Percentiles rank a stretch among this genome's conserved stretches.
phyloP scores from a whole-genome alignment of 1,140 invertebrate genomes.

The Listronotus bonariensis region DNA sequence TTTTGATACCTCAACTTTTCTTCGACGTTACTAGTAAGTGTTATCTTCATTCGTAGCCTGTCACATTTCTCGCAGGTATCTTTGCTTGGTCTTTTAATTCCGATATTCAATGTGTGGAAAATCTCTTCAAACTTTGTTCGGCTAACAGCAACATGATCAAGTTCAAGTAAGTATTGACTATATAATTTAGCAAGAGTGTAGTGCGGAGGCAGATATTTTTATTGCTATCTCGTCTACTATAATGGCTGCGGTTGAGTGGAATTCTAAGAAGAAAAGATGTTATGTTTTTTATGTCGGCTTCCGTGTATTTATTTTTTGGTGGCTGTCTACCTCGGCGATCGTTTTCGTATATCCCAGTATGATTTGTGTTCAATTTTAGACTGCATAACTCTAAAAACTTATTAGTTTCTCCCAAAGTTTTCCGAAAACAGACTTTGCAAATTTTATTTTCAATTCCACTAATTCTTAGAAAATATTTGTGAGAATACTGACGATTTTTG shows the following conservation, averaged over 20 bases:
- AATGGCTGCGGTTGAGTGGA: constrained; percentile 10
- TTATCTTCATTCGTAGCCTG: background rate
- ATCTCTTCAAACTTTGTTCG: constrained; percentile 10
- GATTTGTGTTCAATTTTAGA: background rate
- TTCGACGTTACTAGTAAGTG: background rate
- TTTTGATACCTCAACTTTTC: background rate
- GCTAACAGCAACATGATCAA: background rate
- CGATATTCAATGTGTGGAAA: background rate
- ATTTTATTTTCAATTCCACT: background rate
- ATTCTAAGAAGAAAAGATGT: background rate
- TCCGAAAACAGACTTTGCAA: constrained; percentile 14
- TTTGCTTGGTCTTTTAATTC: constrained; percentile 7
- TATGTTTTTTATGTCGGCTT: constrained; percentile 3
- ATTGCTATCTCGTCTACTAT: background rate
- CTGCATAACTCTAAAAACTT: constrained; percentile 1
- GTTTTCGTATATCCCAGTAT: background rate
- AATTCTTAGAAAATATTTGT: background rate
- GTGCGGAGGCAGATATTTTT: constrained; percentile 4
- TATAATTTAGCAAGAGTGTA: background rate
- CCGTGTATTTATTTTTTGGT: background rate
- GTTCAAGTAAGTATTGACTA: constrained; percentile 1
- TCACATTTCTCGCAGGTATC: background rate
- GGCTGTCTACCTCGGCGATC: background rate
- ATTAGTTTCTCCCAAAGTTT: constrained; percentile 7
- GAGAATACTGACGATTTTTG: background rate